phyloP scores from a whole-genome alignment of 2,113 vertebrate species.

The Pithys albifrons region DNA sequence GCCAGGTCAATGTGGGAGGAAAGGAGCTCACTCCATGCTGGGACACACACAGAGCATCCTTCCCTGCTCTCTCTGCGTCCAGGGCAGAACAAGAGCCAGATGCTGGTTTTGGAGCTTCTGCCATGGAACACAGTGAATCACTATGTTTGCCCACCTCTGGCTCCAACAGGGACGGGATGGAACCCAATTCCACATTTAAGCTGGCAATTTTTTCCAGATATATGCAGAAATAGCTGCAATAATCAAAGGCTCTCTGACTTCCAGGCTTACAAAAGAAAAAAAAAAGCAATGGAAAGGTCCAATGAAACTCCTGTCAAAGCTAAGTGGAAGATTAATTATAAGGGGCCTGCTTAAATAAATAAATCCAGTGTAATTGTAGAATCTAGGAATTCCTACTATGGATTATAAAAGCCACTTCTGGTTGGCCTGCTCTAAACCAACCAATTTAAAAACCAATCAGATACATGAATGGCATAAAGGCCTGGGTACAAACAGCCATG shows the following conservation, averaged over 20 bases:
- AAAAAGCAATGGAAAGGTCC: not conserved
- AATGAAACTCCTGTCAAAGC: not conserved
- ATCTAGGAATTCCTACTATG: slow-evolving; percentile 3
- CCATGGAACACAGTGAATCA: not conserved
- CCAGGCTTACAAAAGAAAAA: not conserved
- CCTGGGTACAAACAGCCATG: not conserved
- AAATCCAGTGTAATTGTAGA: not conserved
- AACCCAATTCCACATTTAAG: not conserved
- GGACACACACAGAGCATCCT: rapidly evolving
- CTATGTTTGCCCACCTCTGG: not conserved
- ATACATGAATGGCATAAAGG: not conserved
- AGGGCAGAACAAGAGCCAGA: rapidly evolving
- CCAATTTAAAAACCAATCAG: slow-evolving; percentile 10
- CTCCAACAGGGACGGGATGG: not conserved
- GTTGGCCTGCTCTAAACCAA: slow-evolving; percentile 13
- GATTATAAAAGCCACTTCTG: not conserved
- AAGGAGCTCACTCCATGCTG: rapidly evolving
- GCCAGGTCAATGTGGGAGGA: not conserved
- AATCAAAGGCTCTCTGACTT: not conserved
- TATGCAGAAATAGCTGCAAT: not conserved
- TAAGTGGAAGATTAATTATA: not conserved
- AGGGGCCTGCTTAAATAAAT: slow-evolving; percentile 15
- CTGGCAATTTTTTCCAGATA: rapidly evolving
- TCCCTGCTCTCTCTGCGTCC: not conserved
- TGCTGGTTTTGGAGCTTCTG: not conserved